A percentile compares a stretch with the other conserved stretches of the same genome.
Conservation (phyloP, 2,888 invertebrate species). For the Oscheius sp. region DNA sequence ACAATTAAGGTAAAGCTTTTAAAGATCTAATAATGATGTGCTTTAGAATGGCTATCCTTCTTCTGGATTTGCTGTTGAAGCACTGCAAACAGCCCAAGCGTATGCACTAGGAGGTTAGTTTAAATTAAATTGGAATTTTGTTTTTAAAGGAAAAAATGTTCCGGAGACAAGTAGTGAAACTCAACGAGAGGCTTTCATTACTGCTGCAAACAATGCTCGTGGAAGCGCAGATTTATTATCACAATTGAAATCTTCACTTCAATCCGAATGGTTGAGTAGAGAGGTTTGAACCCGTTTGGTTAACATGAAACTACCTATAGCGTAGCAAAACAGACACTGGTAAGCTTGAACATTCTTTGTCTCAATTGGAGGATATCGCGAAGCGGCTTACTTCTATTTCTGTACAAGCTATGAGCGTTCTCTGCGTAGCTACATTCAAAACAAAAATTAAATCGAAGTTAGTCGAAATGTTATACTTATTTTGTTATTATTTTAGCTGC, state of each 20-base stretch:
- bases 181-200: constrained; percentile 74
- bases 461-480: not conserved
- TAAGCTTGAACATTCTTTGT: constrained; percentile 76
- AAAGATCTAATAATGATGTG: not conserved
- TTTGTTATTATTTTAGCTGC: constrained; percentile 78
- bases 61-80: constrained; percentile 65
- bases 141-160: constrained; percentile 46
- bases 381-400: constrained; percentile 48
- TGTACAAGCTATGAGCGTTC: constrained; percentile 73
- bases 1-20: constrained; percentile 76
- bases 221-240: constrained; percentile 88
- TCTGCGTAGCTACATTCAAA: constrained; percentile 83
- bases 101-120: constrained; percentile 50
- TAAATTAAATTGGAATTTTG: constrained; percentile 20
- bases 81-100: constrained; percentile 65
- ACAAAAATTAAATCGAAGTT: constrained; percentile 73
- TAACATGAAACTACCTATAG: constrained; percentile 6
- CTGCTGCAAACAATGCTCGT: constrained; percentile 88
- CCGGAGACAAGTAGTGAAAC: constrained; percentile 58
- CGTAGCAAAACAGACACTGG: constrained; percentile 74
- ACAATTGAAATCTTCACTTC: constrained; percentile 77
- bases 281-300: not conserved
- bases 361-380: constrained; percentile 66
- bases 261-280: constrained; percentile 45
- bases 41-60: constrained; percentile 62